phyloP scores from a whole-genome alignment of 2,888 invertebrate genomes.

The Diaprepes abbreviatus region DNA sequence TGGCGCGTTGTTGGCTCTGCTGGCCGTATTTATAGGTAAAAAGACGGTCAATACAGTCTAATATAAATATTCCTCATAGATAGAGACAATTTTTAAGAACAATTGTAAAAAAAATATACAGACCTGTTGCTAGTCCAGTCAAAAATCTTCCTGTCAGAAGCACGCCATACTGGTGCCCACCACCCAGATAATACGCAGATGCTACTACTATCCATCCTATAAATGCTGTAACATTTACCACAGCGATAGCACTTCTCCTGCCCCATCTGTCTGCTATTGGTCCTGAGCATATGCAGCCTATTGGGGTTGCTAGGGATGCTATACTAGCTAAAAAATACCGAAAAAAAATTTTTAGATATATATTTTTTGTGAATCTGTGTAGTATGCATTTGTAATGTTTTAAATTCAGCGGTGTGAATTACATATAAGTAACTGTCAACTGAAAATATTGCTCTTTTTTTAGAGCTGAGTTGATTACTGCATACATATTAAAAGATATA shows the following conservation, averaged over 20 bases:
- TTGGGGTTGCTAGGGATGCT: constrained; percentile 70
- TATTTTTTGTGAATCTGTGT: neutral
- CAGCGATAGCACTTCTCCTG: constrained; percentile 68
- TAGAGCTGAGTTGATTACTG: too few relatives aligned
- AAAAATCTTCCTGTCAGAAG: constrained; percentile 68
- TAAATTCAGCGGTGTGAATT: too few relatives aligned
- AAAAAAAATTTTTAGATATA: neutral
- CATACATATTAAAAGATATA: too few relatives aligned
- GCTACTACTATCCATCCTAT: constrained; percentile 71
- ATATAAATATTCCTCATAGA: too few relatives aligned
- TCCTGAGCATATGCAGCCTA: constrained; percentile 71
- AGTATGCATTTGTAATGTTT: too few relatives aligned
- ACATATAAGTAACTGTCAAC: too few relatives aligned
- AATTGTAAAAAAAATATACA: neutral
- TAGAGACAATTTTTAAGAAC: neutral
- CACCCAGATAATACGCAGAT: constrained; percentile 60
- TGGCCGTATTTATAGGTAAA: too few relatives aligned
- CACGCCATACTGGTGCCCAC: constrained; percentile 60
- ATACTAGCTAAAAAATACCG: constrained; percentile 68
- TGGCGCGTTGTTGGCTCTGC: too few relatives aligned
- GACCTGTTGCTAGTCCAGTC: constrained; percentile 69
- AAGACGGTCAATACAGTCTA: too few relatives aligned
- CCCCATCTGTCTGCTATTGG: constrained; percentile 70
- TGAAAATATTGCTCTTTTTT: too few relatives aligned
- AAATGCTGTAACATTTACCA: constrained; percentile 68